Base-by-base conservation (phyloP, 2,797 vertebrate species). In the Enteromius anoplus region DNA sequence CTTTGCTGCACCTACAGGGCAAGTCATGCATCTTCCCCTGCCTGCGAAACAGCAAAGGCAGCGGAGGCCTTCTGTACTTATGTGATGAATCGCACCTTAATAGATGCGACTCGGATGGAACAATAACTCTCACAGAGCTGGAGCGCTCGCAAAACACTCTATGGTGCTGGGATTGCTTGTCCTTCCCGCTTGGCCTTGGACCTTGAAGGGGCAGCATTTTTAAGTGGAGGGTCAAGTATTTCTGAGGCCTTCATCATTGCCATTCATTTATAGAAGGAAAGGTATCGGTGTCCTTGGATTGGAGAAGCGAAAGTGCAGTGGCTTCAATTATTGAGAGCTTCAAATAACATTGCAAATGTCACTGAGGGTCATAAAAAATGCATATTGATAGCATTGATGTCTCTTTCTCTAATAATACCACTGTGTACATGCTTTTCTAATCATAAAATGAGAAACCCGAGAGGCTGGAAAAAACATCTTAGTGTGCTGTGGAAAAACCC, bases 11-110 rank as follows among this genome's bases (percentile, higher is more conserved):
- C 85, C 82, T 88, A 11, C 84, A 87, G 91, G 91, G 69, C 87
- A 89, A 85, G 86, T 86, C 90, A 91, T 92, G 92, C 88, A 93
- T 93, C 88, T 87, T 88, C 87, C 73, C 79, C 83, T 11, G 83
- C 60, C 15, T 85, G 79, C 78, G 37, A 77, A 77, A 77, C 58
- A 32, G 53, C 53, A 71, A 80, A 81, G 55, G 85, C 86, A 87
- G 89, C 80, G 66, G 51, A 55, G 80, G 66, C 73, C 45, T 66
- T 76, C 66, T 53, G 26, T 79, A 77, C 49, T 69, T 75, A 55
- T 19, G 32, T 85, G 78, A 87, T 82, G 62, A 70, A 84, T 86
- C 40, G 51, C 58, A 68, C 80, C 34, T 26, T 64, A 72, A 79
- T 58, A 86, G 55, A 85, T 62, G 65, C 15, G 42, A 49, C 49